Evolutionary conservation across 30 jellyfish, hydroid and myxozoan genomes (phyloP).

Genomic region (Hydractinia echinata): DNA sequence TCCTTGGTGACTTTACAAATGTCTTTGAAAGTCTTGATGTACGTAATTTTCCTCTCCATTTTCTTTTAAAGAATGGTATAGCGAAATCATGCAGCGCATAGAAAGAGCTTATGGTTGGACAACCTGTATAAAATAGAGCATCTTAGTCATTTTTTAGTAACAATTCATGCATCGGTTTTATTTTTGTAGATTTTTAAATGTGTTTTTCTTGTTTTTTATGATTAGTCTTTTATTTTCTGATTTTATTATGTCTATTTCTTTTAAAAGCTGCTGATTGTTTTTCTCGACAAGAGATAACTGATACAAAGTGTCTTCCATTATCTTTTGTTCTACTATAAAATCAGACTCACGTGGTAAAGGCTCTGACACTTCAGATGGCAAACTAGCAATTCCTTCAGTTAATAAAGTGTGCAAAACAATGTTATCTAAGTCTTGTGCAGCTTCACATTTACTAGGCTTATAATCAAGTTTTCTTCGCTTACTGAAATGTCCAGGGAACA

Average conservation of each 20-base stretch:
- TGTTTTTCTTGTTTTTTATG: background rate
- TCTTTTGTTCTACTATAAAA: too few relatives aligned
- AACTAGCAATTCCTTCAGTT: too few relatives aligned
- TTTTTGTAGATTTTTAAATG: background rate
- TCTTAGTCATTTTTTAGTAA: background rate
- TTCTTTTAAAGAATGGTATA: too few relatives aligned
- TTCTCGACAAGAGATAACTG: background rate
- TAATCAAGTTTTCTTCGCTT: too few relatives aligned
- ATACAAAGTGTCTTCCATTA: background rate
- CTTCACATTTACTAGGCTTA: too few relatives aligned
- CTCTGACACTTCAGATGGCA: too few relatives aligned
- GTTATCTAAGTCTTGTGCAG: too few relatives aligned
- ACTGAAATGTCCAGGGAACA: too few relatives aligned
- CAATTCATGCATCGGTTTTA: background rate
- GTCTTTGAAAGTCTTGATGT: conserved; percentile 1
- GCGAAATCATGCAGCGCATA: background rate
- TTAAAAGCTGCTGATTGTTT: background rate
- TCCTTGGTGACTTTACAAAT: background rate
- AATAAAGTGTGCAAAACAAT: too few relatives aligned
- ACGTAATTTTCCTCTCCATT: background rate
- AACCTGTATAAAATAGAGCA: background rate
- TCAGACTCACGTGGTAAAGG: too few relatives aligned
- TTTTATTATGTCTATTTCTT: background rate
- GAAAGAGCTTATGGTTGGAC: background rate
- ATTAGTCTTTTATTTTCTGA: background rate